phyloP scores from a whole-genome alignment of 2,113 vertebrate genomes.

The Heptranchias perlo region DNA sequence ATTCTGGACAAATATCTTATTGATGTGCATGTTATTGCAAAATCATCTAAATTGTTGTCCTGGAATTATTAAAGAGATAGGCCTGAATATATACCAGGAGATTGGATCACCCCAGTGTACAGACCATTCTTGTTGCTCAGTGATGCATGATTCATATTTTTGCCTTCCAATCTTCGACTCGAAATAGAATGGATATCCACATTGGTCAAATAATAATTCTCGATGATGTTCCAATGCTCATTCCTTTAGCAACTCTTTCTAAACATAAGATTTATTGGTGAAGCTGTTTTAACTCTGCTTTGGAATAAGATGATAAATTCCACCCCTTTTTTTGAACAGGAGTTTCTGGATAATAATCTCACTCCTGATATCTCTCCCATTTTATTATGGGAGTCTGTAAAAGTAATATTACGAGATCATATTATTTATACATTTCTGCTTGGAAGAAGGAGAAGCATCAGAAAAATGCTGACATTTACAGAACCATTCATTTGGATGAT shows the following conservation, averaged over 20 bases:
- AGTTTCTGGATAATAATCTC: constrained; percentile 33
- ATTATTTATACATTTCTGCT: constrained; percentile 2
- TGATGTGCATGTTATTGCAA: background rate
- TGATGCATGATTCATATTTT: background rate
- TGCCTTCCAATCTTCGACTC: background rate
- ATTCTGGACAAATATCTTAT: background rate
- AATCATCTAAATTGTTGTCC: background rate
- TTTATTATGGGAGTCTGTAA: background rate
- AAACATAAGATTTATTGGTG: background rate
- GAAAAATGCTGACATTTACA: constrained; percentile 14
- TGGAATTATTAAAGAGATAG: background rate
- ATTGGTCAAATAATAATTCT: constrained; percentile 6
- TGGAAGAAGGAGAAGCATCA: background rate
- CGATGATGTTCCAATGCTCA: background rate
- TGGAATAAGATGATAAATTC: constrained; percentile 3
- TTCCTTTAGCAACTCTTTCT: background rate
- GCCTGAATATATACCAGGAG: background rate
- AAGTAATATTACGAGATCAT: constrained; percentile 13
- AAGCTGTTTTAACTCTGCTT: constrained; percentile 7
- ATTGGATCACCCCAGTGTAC: background rate
- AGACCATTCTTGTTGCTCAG: background rate
- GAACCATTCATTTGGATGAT: constrained; percentile 17
- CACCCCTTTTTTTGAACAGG: background rate
- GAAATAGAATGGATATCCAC: background rate
- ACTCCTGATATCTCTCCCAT: background rate